These are phyloP conservation scores for Synergus itoensis DNA, from an alignment of 2,888 invertebrate genomes.

Conservation along the genomic window DNA sequence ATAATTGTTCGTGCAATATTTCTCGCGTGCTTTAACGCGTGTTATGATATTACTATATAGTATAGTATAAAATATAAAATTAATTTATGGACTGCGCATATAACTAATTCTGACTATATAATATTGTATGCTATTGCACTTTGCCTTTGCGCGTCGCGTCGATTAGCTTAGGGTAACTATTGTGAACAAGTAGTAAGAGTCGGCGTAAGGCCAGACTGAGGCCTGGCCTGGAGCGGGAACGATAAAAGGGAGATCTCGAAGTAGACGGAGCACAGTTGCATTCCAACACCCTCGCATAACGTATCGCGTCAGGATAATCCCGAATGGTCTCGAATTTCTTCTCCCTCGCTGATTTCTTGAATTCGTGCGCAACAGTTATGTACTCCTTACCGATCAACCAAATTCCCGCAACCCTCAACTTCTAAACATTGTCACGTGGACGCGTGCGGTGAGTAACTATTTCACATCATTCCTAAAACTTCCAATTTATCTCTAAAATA, in stretches of 20 bases:
- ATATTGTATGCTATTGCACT: neutral
- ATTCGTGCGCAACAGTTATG: constrained; percentile 37
- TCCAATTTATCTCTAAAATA: neutral
- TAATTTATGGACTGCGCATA: neutral
- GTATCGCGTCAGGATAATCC: constrained; percentile 47
- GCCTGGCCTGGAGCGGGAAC: constrained; percentile 52
- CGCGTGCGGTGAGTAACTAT: constrained; percentile 36
- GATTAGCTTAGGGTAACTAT: neutral
- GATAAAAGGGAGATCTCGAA: constrained; percentile 65
- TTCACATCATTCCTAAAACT: neutral
- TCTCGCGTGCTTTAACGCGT: too few species aligned
- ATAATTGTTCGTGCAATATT: too few species aligned
- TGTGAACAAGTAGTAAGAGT: constrained; percentile 56
- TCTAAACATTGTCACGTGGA: constrained; percentile 26
- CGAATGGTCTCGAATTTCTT: constrained; percentile 29
- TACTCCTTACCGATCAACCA: neutral
- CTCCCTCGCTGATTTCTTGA: constrained; percentile 2
- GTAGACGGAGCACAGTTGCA: constrained; percentile 64
- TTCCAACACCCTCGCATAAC: constrained; percentile 58
- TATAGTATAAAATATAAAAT: neutral
- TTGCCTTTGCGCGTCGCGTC: neutral
- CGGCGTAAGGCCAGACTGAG: constrained; percentile 55
- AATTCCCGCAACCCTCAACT: neutral
- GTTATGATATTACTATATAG: too few species aligned
- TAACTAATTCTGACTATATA: neutral